phyloP scores from a whole-genome alignment of 2,797 vertebrate species.

The Toxotes lorentzi region DNA sequence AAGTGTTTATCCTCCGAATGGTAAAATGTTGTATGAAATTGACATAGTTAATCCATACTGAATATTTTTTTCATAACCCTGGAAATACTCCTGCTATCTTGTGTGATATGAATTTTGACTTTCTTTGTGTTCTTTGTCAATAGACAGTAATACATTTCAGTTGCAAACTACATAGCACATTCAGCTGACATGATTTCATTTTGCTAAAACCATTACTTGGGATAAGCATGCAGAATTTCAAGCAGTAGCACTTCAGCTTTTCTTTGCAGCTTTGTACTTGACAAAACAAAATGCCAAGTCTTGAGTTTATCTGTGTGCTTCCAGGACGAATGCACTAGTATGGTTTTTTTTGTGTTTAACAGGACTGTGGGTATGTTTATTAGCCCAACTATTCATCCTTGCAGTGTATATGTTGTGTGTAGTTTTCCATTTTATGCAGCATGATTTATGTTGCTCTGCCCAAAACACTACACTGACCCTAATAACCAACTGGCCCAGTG shows the following conservation, averaged over 20 bases:
- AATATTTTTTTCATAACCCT: slow-evolving; percentile 55
- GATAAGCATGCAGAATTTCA: slow-evolving; percentile 42
- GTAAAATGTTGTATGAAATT: slow-evolving; percentile 43
- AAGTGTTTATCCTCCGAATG: slow-evolving; percentile 53
- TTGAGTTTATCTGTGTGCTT: slow-evolving; percentile 39
- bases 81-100: slow-evolving; percentile 44
- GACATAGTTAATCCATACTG: slow-evolving; percentile 48
- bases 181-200: slow-evolving; percentile 50
- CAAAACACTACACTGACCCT: slow-evolving; percentile 52
- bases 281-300: slow-evolving; percentile 47
- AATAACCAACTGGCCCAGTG: slow-evolving; percentile 50
- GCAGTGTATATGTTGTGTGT: slow-evolving; percentile 1
- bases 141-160: slow-evolving; percentile 31
- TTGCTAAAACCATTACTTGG: slow-evolving; percentile 50
- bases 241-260: slow-evolving; percentile 32
- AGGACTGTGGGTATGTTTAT: slow-evolving; percentile 45
- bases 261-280: slow-evolving; percentile 26
- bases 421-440: slow-evolving; percentile 18
- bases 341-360: slow-evolving; percentile 39
- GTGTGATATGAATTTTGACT: slow-evolving; percentile 30
- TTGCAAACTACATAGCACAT: slow-evolving; percentile 8
- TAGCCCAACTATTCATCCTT: slow-evolving; percentile 32
- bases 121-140: slow-evolving; percentile 17
- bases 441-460: slow-evolving; percentile 58
- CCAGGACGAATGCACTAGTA: slow-evolving; percentile 12